phyloP scores from a whole-genome alignment of 1,140 invertebrate genomes.

The Orchestia grillus region DNA sequence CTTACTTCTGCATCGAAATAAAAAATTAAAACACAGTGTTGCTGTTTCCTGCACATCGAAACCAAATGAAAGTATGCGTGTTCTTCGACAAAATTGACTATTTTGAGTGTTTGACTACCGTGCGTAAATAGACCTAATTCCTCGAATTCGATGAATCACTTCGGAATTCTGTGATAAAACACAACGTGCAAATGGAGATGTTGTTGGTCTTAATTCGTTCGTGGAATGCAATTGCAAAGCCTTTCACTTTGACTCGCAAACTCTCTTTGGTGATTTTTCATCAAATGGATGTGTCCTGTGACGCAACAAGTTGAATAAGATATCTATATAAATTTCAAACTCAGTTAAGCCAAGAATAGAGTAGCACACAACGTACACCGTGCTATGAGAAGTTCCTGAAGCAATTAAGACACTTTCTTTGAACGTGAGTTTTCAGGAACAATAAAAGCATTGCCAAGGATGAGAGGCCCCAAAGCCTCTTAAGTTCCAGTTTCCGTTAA shows the following conservation, averaged over 20 bases:
- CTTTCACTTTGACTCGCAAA: not conserved
- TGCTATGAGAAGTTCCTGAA: not conserved
- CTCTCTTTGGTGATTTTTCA: too few relatives aligned
- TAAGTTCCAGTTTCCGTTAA: not conserved
- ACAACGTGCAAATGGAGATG: not conserved
- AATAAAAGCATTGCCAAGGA: not conserved
- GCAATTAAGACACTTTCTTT: not conserved
- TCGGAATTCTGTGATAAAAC: not conserved
- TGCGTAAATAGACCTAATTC: not conserved
- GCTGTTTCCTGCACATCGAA: not conserved
- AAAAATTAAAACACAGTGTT: not conserved
- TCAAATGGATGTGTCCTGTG: too few relatives aligned
- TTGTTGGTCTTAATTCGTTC: not conserved
- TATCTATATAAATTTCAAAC: too few relatives aligned
- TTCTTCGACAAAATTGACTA: not conserved
- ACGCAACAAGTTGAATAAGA: too few relatives aligned
- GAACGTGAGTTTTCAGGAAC: not conserved
- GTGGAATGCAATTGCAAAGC: not conserved
- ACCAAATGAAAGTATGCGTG: not conserved
- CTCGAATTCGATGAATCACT: not conserved
- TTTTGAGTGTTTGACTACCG: not conserved
- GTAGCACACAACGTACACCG: not conserved
- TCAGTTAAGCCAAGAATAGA: not conserved
- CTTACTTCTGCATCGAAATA: too few relatives aligned
- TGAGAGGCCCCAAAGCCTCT: not conserved